A percentile compares a stretch with the other conserved stretches of the same genome.
These are phyloP conservation scores for Plebejus anna DNA, from an alignment of 2,888 invertebrate species.

Conservation along the genomic window DNA sequence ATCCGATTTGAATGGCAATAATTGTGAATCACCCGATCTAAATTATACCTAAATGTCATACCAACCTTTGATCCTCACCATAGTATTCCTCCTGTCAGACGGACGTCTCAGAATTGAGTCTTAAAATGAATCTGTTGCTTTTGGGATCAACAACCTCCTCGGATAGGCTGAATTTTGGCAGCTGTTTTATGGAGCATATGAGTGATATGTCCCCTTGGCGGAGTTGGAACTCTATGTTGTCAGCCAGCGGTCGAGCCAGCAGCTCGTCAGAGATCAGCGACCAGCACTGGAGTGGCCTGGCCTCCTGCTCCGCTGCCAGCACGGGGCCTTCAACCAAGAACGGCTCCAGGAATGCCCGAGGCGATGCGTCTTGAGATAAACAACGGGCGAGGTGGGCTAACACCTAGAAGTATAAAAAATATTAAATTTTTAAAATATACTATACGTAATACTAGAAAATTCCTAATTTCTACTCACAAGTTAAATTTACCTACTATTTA, in stretches of 20 bases:
- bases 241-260: constrained; percentile 90
- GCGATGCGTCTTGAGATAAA: constrained; percentile 95
- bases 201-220: constrained; percentile 96
- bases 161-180: constrained; percentile 96
- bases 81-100: constrained; percentile 85
- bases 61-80: constrained; percentile 58
- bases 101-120: constrained; percentile 97
- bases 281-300: constrained; percentile 94
- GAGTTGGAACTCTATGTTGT: constrained; percentile 93
- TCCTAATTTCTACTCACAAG: background rate
- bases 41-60: constrained; percentile 63
- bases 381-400: constrained; percentile 94
- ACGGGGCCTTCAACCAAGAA: constrained; percentile 93
- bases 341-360: constrained; percentile 96
- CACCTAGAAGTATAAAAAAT: constrained; percentile 62
- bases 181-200: constrained; percentile 88
- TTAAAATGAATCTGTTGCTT: constrained; percentile 95
- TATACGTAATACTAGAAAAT: background rate
- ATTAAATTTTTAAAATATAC: constrained; percentile 7
- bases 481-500: too few relatives aligned
- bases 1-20: background rate
- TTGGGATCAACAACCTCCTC: constrained; percentile 98
- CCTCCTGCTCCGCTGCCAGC: constrained; percentile 90
- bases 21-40: constrained; percentile 38
- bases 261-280: constrained; percentile 95